A percentile compares a stretch with the other conserved stretches of the same genome.
phyloP scores from a whole-genome alignment of 2,797 vertebrate genomes.

The Micropoecilia bifurca region DNA sequence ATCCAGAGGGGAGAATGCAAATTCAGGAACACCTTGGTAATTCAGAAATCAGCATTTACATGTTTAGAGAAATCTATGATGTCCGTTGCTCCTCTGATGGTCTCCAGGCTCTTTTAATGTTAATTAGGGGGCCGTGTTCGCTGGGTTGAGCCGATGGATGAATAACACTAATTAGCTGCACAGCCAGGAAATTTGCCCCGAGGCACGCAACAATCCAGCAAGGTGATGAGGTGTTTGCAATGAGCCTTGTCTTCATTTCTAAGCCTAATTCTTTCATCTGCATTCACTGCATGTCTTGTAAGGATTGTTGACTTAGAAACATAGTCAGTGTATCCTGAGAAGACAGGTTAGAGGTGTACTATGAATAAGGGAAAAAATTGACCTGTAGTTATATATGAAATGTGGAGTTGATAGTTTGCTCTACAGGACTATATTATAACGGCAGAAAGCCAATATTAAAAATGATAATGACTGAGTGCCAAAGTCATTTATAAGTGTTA shows the following conservation, averaged over 20 bases:
- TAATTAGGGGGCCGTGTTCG: slow-evolving; percentile 62
- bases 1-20: neutral
- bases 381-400: slow-evolving; percentile 48
- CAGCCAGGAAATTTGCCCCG: slow-evolving; percentile 56
- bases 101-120: slow-evolving; percentile 57
- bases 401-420: slow-evolving; percentile 42
- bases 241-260: slow-evolving; percentile 49
- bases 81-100: slow-evolving; percentile 36
- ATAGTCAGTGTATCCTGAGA: slow-evolving; percentile 31
- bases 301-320: slow-evolving; percentile 35
- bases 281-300: slow-evolving; percentile 40
- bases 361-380: slow-evolving; percentile 17
- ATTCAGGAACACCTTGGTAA: slow-evolving; percentile 6
- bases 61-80: slow-evolving; percentile 24
- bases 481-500: slow-evolving; percentile 65
- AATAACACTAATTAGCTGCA: slow-evolving; percentile 75
- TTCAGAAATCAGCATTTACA: slow-evolving; percentile 17
- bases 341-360: slow-evolving; percentile 23
- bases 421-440: slow-evolving; percentile 38
- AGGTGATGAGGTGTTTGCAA: slow-evolving; percentile 68
- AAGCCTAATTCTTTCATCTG: slow-evolving; percentile 51
- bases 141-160: slow-evolving; percentile 66
- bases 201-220: slow-evolving; percentile 62
- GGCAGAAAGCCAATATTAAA: slow-evolving; percentile 46
- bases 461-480: slow-evolving; percentile 53